These are phyloP conservation scores for Myrmophylax atrothorax DNA, from an alignment of 2,113 vertebrate species.

Conservation along the genomic window DNA sequence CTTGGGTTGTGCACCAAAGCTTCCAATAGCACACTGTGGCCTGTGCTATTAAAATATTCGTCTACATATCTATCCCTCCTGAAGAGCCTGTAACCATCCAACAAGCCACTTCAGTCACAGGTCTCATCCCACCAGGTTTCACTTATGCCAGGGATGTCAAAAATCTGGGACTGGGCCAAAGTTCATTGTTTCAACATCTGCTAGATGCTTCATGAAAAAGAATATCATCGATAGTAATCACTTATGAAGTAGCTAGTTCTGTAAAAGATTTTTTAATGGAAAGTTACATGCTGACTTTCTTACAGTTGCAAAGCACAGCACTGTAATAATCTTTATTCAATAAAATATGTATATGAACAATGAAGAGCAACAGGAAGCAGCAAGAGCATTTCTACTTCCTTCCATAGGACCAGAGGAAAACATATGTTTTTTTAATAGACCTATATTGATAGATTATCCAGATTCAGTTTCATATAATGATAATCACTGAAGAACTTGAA, in stretches of 20 bases:
- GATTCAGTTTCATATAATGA: neutral
- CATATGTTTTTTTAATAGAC: neutral
- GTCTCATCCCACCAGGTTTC: neutral
- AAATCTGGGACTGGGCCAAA: neutral
- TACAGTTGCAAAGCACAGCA: neutral
- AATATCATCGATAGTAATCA: neutral
- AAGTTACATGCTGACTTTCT: neutral
- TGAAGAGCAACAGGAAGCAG: neutral
- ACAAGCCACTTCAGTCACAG: neutral
- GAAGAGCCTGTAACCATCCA: neutral
- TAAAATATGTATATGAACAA: neutral
- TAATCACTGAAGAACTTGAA: neutral
- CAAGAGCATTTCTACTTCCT: neutral
- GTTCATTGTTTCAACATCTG: neutral
- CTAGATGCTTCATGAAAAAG: neutral
- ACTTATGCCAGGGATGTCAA: neutral
- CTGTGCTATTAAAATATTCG: no score
- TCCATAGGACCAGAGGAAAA: neutral
- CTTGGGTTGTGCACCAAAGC: no score
- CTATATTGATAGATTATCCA: neutral
- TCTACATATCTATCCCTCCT: no score
- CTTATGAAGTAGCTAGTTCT: neutral
- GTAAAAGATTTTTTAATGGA: neutral
- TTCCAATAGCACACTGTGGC: no score
- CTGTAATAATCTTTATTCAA: neutral